Conservation (phyloP, 2,113 vertebrate genomes). For the Eleginops maclovinus region DNA sequence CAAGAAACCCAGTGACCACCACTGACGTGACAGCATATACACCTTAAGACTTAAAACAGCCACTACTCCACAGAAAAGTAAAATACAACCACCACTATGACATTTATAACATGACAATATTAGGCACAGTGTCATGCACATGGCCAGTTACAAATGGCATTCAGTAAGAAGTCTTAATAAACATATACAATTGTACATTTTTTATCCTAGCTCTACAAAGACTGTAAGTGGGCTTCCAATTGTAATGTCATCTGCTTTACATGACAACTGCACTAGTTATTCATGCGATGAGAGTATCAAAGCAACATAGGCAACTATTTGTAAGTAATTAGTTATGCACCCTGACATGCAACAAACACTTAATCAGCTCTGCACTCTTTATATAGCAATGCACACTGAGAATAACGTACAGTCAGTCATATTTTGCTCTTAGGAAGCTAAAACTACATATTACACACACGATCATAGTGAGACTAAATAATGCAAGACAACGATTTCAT, state of each 20-base stretch:
- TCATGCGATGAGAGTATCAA: neutral
- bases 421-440: no score
- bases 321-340: no score
- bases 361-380: no score
- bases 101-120: no score
- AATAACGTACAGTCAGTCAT: no score
- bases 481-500: neutral
- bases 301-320: neutral
- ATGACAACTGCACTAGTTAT: neutral
- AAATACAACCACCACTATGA: neutral
- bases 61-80: neutral
- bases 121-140: neutral
- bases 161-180: neutral
- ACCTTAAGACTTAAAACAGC: neutral
- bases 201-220: neutral
- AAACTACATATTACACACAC: neutral
- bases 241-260: neutral
- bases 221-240: neutral
- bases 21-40: neutral
- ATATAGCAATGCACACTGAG: no score
- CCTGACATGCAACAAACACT: no score
- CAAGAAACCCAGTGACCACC: conserved; percentile 9
- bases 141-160: neutral
- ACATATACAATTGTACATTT: neutral
- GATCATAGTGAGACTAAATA: fast-evolving